These are phyloP conservation scores for Musca vetustissima DNA, from an alignment of 1,140 invertebrate species.

Conservation along the genomic window DNA sequence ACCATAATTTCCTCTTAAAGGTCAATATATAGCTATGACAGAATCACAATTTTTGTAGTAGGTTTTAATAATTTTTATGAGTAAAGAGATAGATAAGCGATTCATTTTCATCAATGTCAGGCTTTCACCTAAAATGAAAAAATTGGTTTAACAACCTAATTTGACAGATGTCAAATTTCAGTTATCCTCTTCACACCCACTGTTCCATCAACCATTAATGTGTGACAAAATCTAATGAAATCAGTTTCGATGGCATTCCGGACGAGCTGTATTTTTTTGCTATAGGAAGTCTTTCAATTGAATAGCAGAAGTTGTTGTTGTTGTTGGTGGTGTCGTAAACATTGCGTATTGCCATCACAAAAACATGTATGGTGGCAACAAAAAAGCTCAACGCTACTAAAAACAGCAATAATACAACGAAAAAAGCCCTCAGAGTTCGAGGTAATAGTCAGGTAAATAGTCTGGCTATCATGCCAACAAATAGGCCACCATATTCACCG, in stretches of 20 bases:
- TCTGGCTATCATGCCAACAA: not conserved
- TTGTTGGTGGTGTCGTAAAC: constrained; percentile 20
- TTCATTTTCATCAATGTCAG: no score
- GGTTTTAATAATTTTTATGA: no score
- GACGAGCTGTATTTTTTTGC: constrained; percentile 43
- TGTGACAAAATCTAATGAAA: constrained; percentile 9
- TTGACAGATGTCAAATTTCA: no score
- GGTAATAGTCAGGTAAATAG: constrained; percentile 9
- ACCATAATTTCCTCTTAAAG: no score
- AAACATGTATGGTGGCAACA: not conserved
- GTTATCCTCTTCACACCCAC: not conserved
- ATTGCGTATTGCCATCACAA: constrained; percentile 18
- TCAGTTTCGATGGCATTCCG: constrained; percentile 45
- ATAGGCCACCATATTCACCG: not conserved
- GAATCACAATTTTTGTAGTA: no score
- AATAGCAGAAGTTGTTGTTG: constrained; percentile 7
- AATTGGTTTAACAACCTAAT: no score
- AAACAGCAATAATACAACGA: not conserved
- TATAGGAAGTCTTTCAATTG: not conserved
- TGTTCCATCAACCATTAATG: constrained; percentile 10
- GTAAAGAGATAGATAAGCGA: no score
- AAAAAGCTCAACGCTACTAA: not conserved
- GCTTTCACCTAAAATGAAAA: no score
- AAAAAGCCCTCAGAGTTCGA: not conserved
- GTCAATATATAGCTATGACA: no score